These are phyloP conservation scores for Dromococcyx pavoninus DNA, from an alignment of 2,797 vertebrate genomes.

Conservation along the genomic window DNA sequence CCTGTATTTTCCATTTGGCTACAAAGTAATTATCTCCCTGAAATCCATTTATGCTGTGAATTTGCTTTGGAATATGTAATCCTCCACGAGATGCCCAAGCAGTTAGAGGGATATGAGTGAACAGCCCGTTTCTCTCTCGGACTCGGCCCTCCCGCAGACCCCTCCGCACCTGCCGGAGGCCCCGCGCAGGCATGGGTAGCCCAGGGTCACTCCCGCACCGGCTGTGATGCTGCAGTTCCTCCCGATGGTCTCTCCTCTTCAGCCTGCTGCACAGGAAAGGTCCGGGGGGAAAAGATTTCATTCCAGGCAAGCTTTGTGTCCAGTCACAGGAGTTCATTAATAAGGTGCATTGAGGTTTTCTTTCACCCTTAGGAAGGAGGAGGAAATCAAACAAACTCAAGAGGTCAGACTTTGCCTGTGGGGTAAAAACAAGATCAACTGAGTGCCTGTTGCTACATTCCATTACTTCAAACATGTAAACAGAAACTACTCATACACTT, in stretches of 20 bases:
- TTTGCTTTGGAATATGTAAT: constrained; percentile 35
- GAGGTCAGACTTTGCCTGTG: neutral
- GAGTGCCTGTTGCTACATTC: neutral
- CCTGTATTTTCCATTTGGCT: neutral
- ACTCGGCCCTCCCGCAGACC: neutral
- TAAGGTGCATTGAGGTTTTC: neutral
- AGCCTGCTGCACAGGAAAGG: neutral
- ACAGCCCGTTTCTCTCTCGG: rapidly evolving
- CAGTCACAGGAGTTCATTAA: neutral
- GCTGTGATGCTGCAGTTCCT: neutral
- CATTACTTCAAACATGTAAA: neutral
- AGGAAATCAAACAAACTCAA: neutral
- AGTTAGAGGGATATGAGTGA: neutral
- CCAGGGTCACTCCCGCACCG: too few relatives aligned
- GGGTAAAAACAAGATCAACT: neutral
- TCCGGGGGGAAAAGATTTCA: neutral
- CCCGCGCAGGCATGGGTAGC: rapidly evolving
- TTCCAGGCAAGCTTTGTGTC: neutral
- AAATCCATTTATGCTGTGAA: neutral
- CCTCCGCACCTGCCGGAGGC: neutral
- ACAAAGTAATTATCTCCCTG: neutral
- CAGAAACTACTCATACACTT: neutral
- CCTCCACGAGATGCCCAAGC: neutral
- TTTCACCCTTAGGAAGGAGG: neutral
- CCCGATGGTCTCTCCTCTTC: neutral